phyloP scores from a whole-genome alignment of 2,113 vertebrate genomes.

The Rhineura floridana region DNA sequence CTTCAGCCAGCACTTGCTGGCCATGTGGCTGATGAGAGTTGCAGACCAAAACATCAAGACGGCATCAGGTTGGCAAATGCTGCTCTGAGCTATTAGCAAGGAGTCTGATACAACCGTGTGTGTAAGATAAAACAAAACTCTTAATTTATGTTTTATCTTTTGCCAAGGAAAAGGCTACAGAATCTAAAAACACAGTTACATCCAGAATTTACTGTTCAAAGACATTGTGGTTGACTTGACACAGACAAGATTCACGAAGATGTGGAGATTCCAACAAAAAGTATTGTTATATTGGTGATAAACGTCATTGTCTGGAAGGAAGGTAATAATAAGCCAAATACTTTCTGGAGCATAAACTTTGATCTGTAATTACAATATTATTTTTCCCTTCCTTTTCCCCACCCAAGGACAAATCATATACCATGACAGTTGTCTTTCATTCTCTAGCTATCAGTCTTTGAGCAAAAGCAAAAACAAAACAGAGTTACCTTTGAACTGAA shows the following conservation, averaged over 20 bases:
- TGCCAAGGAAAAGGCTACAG: background rate
- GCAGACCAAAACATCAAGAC: no score
- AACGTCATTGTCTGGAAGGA: conserved; percentile 56
- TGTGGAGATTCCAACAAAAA: background rate
- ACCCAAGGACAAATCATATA: conserved; percentile 18
- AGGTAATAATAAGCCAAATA: conserved; percentile 33
- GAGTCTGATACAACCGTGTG: no score
- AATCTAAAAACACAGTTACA: background rate
- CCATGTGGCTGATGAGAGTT: no score
- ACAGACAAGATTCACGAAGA: background rate
- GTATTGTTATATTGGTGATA: conserved; percentile 1
- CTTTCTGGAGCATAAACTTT: conserved; percentile 30
- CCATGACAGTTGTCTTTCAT: conserved; percentile 19
- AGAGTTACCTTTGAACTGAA: conserved; percentile 2
- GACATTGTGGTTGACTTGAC: background rate
- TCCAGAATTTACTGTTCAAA: background rate
- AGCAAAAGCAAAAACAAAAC: background rate
- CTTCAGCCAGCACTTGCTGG: no score
- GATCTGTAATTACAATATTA: conserved; percentile 11
- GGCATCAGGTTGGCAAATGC: no score
- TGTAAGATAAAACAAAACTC: no score
- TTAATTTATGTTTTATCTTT: no score
- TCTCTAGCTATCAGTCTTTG: conserved; percentile 20
- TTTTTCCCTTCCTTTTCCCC: conserved; percentile 14
- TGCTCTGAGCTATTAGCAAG: no score